phyloP scores from a whole-genome alignment of 2,113 vertebrate species.

The Alectura lathami region DNA sequence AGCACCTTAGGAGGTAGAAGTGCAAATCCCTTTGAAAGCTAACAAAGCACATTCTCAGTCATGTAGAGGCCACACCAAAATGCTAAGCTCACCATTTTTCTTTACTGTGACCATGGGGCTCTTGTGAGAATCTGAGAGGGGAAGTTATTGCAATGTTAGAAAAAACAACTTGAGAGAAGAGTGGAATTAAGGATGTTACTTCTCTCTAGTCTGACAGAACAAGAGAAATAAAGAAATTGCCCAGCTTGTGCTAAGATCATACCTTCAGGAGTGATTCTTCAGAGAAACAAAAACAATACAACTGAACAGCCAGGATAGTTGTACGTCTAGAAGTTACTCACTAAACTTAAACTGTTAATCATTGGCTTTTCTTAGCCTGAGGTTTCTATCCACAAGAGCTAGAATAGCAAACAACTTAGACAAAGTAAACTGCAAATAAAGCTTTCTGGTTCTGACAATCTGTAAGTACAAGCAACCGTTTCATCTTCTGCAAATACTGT shows the following conservation, averaged over 20 bases:
- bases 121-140: not conserved
- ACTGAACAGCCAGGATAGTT: conserved; percentile 1
- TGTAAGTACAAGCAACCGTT: not conserved
- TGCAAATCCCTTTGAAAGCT: not conserved
- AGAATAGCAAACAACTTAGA: conserved; percentile 17
- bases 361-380: conserved; percentile 39
- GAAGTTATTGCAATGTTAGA: not conserved
- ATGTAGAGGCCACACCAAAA: not conserved
- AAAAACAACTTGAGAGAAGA: not conserved
- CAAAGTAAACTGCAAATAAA: conserved; percentile 13
- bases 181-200: not conserved
- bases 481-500: not conserved
- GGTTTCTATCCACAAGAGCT: conserved; percentile 44
- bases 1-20: not conserved
- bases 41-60: not conserved
- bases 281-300: conserved; percentile 18
- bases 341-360: conserved; percentile 54
- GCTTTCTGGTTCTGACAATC: not conserved
- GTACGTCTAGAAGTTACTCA: conserved; percentile 11
- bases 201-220: not conserved
- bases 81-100: not conserved
- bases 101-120: not conserved
- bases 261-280: not conserved
- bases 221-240: not conserved
- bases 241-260: not conserved